Base-by-base conservation (phyloP, 92 coral and sea anemone species). In the Porites cylindrica region DNA sequence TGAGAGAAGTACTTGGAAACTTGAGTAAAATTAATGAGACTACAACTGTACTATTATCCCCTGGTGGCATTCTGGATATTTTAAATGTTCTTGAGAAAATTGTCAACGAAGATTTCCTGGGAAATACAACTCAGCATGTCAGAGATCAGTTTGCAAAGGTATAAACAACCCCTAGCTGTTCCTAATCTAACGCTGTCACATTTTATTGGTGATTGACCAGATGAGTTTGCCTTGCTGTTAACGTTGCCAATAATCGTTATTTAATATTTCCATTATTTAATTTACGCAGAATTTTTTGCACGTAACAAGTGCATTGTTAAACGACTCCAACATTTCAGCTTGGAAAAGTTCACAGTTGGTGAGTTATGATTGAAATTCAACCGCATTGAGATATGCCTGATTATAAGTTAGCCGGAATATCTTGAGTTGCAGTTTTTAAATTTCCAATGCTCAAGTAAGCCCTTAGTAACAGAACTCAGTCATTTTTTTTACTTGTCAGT, bases 121-220 rank as follows among this genome's bases (percentile, higher is more conserved):
- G n/a, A 24, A 69, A 80, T 18, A 8, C 76, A 14, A 52, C 75
- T 68, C 76, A 66, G 6, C 76, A 21, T 66, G 13, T 14, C 66
- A 80, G 63, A 80, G 85, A 80, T 51, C n/a, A n/a, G 23, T 51
- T 66, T 67, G 66, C 85, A 14, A 67, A 80, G 85, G 85, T 62
- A 78, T n/a, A 19, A 38, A 38, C 47, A 23, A 7, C 23, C 4
- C 19, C 19, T 8, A 32, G 51, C 2, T 9, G 51, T 69, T 24
- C 13, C 32, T 23, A 8, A n/a, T 20, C 7, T 24, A 13, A 11
- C 14, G 14, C 4, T 11, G 13, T 59, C 17, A 59, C 63, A 59
- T 59, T 59, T 59, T 3, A 59, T 59, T 9, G 14, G 13, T 59
- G 63, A 59, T 38, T 4, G 47, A 38, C 6, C 47, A 38, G 47